phyloP scores from a whole-genome alignment of 2,113 vertebrate genomes.

The Leptodactylus fuscus region DNA sequence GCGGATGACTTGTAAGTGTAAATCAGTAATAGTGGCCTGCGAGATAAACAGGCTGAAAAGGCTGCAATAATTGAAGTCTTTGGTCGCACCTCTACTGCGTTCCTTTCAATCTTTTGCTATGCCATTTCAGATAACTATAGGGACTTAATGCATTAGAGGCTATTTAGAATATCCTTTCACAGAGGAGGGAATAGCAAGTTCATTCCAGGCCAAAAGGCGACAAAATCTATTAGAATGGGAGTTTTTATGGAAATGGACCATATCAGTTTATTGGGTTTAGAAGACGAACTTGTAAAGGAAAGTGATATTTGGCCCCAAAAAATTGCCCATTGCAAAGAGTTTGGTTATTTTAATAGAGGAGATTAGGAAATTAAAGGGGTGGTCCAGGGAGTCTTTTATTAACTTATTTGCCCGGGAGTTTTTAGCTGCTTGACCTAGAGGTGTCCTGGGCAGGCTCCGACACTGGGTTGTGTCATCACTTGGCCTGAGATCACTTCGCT shows the following conservation, averaged over 20 bases:
- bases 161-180: constrained; percentile 68
- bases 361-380: too few relatives aligned
- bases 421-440: too few relatives aligned
- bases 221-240: background rate
- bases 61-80: constrained; percentile 70
- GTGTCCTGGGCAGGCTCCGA: too few relatives aligned
- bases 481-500: too few relatives aligned
- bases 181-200: constrained; percentile 56
- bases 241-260: background rate
- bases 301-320: too few relatives aligned
- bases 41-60: constrained; percentile 45
- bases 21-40: constrained; percentile 39
- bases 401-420: too few relatives aligned
- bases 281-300: background rate
- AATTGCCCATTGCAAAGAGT: too few relatives aligned
- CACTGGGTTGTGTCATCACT: too few relatives aligned
- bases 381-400: too few relatives aligned
- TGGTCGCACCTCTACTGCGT: constrained; percentile 68
- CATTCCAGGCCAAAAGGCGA: constrained; percentile 58
- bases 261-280: background rate
- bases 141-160: constrained; percentile 69
- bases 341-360: too few relatives aligned
- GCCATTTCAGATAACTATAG: constrained; percentile 71
- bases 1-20: constrained; percentile 42
- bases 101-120: constrained; percentile 72